Evolutionary conservation across 92 coral and sea anemone species (phyloP).

Genomic region (Zoanthus sansibaricus): DNA sequence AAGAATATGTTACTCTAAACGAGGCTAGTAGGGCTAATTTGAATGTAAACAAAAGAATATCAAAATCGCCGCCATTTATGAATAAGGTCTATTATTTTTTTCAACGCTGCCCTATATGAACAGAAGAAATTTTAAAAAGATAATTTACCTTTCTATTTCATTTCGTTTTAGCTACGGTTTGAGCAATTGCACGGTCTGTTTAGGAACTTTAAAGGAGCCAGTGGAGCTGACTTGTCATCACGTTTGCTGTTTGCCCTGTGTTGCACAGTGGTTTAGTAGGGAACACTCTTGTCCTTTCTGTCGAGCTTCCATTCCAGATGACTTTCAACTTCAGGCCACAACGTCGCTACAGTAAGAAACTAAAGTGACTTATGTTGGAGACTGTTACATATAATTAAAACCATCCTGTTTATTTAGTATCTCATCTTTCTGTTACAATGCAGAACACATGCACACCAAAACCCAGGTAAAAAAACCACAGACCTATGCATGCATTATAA

Average conservation of each 20-base stretch:
- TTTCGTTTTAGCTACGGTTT: constrained; percentile 48
- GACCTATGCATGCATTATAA: too few relatives aligned
- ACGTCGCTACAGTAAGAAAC: constrained; percentile 29
- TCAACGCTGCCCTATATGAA: too few relatives aligned
- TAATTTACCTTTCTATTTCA: neutral
- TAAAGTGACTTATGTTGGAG: neutral
- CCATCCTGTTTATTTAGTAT: too few relatives aligned
- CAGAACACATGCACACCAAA: too few relatives aligned
- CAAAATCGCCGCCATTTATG: too few relatives aligned
- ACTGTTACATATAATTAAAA: too few relatives aligned
- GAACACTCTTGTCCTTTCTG: constrained; percentile 62
- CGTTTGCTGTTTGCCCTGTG: constrained; percentile 61
- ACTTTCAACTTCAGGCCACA: constrained; percentile 45
- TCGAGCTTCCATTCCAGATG: constrained; percentile 47
- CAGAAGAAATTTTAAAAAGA: neutral
- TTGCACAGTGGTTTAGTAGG: constrained; percentile 54
- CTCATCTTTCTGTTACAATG: too few relatives aligned
- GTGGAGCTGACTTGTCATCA: constrained; percentile 68
- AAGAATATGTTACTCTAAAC: too few relatives aligned
- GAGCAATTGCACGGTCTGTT: constrained; percentile 58
- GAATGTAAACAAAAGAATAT: too few relatives aligned
- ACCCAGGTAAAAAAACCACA: too few relatives aligned
- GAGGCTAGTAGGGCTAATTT: too few relatives aligned
- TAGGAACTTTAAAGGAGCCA: constrained; percentile 61
- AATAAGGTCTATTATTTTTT: too few relatives aligned